phyloP scores from a whole-genome alignment of 2,888 invertebrate genomes.

The Drosophila diplacantha region DNA sequence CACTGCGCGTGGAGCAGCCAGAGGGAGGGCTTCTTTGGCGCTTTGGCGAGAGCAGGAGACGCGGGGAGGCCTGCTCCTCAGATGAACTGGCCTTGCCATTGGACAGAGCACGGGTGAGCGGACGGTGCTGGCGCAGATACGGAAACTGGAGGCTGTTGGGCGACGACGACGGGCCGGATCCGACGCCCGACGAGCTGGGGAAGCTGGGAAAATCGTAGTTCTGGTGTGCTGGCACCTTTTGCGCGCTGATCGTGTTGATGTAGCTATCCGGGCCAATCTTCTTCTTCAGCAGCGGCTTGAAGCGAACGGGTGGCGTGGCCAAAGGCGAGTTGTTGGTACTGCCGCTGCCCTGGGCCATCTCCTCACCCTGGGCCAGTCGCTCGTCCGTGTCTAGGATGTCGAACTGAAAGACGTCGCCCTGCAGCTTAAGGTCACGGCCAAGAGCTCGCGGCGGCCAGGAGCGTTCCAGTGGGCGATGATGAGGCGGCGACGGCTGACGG shows the following conservation, averaged over 20 bases:
- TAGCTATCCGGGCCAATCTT: slow-evolving; percentile 87
- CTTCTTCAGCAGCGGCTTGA: slow-evolving; percentile 81
- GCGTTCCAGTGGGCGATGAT: slow-evolving; percentile 87
- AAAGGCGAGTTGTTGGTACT: slow-evolving; percentile 71
- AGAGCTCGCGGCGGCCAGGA: slow-evolving; percentile 83
- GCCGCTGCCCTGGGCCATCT: slow-evolving; percentile 67
- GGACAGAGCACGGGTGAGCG: slow-evolving; percentile 83
- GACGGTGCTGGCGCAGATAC: slow-evolving; percentile 81
- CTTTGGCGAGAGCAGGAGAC: slow-evolving; percentile 71
- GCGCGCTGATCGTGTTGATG: slow-evolving; percentile 81
- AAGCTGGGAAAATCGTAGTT: slow-evolving; percentile 76
- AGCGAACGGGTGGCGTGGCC: slow-evolving; percentile 76
- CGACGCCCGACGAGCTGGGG: slow-evolving; percentile 45
- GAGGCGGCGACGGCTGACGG: slow-evolving; percentile 60
- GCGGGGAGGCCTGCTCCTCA: slow-evolving; percentile 57
- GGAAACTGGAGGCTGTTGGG: slow-evolving; percentile 58
- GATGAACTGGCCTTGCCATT: slow-evolving; percentile 78
- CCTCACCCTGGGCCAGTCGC: slow-evolving; percentile 42
- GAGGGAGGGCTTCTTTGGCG: slow-evolving; percentile 77
- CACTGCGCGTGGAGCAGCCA: slow-evolving; percentile 77
- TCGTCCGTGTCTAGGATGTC: slow-evolving; percentile 92
- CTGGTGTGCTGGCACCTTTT: slow-evolving; percentile 77
- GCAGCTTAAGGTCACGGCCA: slow-evolving; percentile 78
- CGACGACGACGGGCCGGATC: slow-evolving; percentile 6
- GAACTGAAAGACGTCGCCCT: slow-evolving; percentile 89